These are phyloP conservation scores for Syrista parreyssii DNA, from an alignment of 2,888 invertebrate species.

Conservation along the genomic window DNA sequence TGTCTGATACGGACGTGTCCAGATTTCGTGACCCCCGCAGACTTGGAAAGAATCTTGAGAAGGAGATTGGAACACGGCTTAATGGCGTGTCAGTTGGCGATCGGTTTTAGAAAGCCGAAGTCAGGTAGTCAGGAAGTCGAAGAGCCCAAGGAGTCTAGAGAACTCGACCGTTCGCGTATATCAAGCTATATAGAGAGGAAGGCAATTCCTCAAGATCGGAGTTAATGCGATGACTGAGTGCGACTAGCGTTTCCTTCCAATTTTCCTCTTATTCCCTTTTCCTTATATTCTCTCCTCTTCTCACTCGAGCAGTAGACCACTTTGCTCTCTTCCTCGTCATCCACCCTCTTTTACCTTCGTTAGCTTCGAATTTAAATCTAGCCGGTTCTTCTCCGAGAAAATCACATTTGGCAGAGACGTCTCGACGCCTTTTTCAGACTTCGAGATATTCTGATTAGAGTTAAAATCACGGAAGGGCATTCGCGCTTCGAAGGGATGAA, in stretches of 20 bases:
- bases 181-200: not conserved
- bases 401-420: not conserved
- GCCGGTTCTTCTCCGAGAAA: not conserved
- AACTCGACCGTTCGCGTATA: not conserved
- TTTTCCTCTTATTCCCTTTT: not conserved
- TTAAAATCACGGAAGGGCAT: not conserved
- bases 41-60: not conserved
- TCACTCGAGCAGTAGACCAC: not conserved
- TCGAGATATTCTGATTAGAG: not conserved
- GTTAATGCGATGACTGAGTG: conserved; percentile 34
- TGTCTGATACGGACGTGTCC: not conserved
- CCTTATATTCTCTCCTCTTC: not conserved
- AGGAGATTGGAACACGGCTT: conserved; percentile 6
- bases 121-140: not conserved
- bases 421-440: not conserved
- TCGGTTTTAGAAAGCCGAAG: not conserved
- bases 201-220: conserved; percentile 19
- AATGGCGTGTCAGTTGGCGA: conserved; percentile 12
- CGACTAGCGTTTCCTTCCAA: conserved; percentile 9
- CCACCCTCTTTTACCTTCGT: not conserved
- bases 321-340: not conserved
- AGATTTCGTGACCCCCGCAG: not conserved
- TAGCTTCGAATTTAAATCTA: not conserved
- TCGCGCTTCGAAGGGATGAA: not conserved
- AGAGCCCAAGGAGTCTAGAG: not conserved